Conservation (phyloP, 2,113 vertebrate species). For the Boulengeromyrus knoepffleri region DNA sequence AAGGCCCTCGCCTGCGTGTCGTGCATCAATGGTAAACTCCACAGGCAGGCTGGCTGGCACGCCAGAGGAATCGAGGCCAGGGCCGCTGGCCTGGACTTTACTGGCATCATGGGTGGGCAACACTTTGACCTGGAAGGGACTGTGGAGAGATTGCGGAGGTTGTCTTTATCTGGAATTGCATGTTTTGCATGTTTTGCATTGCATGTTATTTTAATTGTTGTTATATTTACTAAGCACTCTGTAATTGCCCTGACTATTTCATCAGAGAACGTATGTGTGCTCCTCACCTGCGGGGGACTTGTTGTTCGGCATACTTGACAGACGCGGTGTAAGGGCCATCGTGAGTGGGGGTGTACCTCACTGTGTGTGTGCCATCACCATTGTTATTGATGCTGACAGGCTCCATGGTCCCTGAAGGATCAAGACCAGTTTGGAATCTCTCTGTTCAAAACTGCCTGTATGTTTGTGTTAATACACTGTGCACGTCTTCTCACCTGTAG, state of each 20-base stretch:
- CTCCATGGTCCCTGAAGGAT: conserved; percentile 66
- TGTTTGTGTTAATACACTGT: not conserved
- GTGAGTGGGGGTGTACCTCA: conserved; percentile 79
- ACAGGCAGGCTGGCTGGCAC: conserved; percentile 84
- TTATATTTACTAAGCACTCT: not conserved
- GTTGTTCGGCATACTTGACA: conserved; percentile 82
- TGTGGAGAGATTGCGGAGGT: conserved; percentile 31
- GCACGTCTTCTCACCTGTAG: conserved; percentile 62
- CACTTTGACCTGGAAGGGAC: conserved; percentile 86
- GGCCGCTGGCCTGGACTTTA: conserved; percentile 85
- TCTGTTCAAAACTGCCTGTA: not conserved
- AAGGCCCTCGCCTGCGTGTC: conserved; percentile 82
- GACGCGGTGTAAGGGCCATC: conserved; percentile 82
- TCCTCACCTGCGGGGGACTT: conserved; percentile 83
- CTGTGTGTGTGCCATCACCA: conserved; percentile 80
- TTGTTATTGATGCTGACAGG: conserved; percentile 82
- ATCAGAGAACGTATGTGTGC: not conserved
- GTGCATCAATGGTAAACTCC: conserved; percentile 88
- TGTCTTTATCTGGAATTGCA: not conserved
- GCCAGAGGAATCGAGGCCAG: conserved; percentile 75
- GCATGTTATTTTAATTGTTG: conserved; percentile 10
- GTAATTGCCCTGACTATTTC: not conserved
- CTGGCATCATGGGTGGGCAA: conserved; percentile 85
- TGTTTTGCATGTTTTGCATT: no score
- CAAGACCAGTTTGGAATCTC: not conserved